Evolutionary conservation across 2,888 invertebrate genomes (phyloP).

Genomic region (Drosophila tripunctata): DNA sequence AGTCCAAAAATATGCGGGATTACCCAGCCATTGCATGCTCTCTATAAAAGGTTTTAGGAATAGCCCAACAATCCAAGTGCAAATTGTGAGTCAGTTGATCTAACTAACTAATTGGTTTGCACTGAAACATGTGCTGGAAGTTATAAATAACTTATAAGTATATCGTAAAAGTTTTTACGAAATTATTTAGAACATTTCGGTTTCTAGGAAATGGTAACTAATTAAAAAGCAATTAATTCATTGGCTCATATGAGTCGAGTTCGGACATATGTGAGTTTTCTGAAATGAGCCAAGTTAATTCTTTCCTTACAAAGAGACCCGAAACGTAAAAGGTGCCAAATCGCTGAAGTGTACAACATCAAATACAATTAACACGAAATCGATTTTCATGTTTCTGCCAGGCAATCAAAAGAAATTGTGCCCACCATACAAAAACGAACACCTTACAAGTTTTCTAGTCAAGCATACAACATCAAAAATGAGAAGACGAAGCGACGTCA

Average conservation of each 20-base stretch:
- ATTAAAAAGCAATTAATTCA: conserved; percentile 67
- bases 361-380: conserved; percentile 67
- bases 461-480: conserved; percentile 24
- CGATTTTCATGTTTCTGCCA: conserved; percentile 62
- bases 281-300: conserved; percentile 20
- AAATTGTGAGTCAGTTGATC: conserved; percentile 9
- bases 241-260: conserved; percentile 4
- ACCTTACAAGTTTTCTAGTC: conserved; percentile 33
- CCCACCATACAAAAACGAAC: conserved; percentile 4
- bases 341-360: conserved; percentile 32
- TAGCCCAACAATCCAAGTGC: neutral
- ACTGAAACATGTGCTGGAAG: neutral
- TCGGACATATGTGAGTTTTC: conserved; percentile 7
- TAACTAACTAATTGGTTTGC: conserved; percentile 7
- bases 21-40: neutral
- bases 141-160: conserved; percentile 9
- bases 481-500: neutral
- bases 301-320: conserved; percentile 28
- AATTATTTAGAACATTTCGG: conserved; percentile 16
- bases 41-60: conserved; percentile 6
- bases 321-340: conserved; percentile 21
- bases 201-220: conserved; percentile 28
- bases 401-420: conserved; percentile 53
- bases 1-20: neutral
- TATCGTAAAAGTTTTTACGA: neutral